A percentile compares a stretch with the other conserved stretches of the same genome.
phyloP scores from a whole-genome alignment of 2,113 vertebrate species.

The Neotragus pygmaeus region DNA sequence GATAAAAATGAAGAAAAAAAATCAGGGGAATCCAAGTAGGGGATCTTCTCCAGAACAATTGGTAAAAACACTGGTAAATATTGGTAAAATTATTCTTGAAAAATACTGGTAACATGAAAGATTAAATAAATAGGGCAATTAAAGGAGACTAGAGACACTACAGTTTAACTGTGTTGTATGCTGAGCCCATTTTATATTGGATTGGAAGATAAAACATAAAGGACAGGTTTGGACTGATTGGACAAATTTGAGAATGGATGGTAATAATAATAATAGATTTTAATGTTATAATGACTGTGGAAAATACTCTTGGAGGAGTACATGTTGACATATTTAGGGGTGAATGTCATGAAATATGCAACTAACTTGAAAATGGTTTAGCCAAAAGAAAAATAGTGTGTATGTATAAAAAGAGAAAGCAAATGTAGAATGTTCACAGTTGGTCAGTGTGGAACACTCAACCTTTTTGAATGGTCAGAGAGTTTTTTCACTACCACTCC shows the following conservation, averaged over 20 bases:
- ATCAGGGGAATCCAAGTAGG: neutral
- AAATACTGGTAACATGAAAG: neutral
- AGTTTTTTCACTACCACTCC: neutral
- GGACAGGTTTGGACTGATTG: neutral
- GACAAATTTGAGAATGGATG: neutral
- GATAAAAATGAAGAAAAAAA: neutral
- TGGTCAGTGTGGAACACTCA: neutral
- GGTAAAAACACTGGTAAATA: neutral
- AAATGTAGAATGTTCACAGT: neutral
- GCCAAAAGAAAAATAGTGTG: neutral
- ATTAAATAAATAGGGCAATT: neutral
- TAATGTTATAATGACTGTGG: neutral
- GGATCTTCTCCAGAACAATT: neutral
- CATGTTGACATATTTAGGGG: neutral
- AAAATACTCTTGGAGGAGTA: neutral
- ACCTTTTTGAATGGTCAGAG: neutral
- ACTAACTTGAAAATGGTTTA: neutral
- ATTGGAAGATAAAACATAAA: neutral
- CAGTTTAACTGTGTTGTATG: neutral
- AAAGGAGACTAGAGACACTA: neutral
- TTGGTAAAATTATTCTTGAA: neutral
- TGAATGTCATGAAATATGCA: neutral
- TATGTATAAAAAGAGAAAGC: neutral
- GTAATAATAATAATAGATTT: neutral
- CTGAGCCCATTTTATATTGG: neutral